These are phyloP conservation scores for Regulus satrapa DNA, from an alignment of 2,113 vertebrate species.

Conservation along the genomic window DNA sequence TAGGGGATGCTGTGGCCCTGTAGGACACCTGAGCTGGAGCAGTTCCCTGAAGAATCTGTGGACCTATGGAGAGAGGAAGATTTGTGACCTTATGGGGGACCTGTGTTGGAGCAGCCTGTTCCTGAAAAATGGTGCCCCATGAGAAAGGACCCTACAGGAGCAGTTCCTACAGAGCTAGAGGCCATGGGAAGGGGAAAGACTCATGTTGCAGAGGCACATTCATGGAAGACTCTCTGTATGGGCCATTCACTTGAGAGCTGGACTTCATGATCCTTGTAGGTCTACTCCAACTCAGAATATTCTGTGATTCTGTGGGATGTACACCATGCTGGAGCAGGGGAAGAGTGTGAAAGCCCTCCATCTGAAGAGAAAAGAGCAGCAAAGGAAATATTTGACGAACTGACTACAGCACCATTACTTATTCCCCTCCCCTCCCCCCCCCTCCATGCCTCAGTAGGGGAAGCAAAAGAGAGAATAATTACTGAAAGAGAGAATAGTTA, in stretches of 20 bases:
- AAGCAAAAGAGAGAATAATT: not conserved
- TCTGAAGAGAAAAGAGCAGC: not conserved
- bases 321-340: not conserved
- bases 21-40: not conserved
- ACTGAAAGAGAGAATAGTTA: no score
- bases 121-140: not conserved
- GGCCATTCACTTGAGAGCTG: not conserved
- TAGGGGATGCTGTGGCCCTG: not conserved
- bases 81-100: not conserved
- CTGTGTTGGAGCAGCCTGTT: not conserved
- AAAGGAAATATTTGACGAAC: not conserved
- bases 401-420: not conserved
- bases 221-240: no score
- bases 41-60: not conserved
- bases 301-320: not conserved
- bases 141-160: not conserved
- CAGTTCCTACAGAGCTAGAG: not conserved
- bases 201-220: accelerated
- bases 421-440: no score
- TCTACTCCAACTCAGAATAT: not conserved
- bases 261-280: not conserved
- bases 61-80: not conserved
- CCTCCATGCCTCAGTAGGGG: not conserved
- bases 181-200: not conserved
- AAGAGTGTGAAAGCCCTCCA: not conserved